Base-by-base conservation (phyloP, 2,797 vertebrate genomes). In the Zenarchopterus dispar region DNA sequence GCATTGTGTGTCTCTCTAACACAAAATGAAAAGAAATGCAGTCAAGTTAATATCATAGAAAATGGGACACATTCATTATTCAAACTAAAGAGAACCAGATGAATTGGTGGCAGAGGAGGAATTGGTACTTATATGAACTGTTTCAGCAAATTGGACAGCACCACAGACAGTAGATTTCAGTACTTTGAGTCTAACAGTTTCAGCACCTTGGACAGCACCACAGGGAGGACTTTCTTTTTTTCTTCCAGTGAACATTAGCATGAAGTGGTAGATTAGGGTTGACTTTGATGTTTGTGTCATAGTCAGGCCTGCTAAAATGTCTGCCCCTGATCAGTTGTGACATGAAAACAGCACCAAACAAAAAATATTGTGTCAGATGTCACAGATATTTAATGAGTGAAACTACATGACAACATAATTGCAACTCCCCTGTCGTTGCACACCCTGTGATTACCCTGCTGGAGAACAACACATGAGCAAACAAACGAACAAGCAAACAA, bases 161-260 rank as follows among this genome's bases (percentile, higher is more conserved):
- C 26, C 68, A 33, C 49, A 39, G 22, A 28, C 3, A 3, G 11
- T 39, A 5, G 3, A 39, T 39, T 39, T 47, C n/a, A 17, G 43
- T 17, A 45, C 18, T 17, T 45, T 42, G 1, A 19, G 3, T 18
- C 17, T 45, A 19, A 2, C 31, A 17, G 33, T 67, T 91, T 92
- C 92, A 92, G 92, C 46, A 93, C 91, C 91, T 84, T 4, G 90
- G 90, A 93, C 82, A 94, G 91, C 67, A 31, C 26, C 68, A 33
- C 51, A 39, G 22, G 28, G 28, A 28, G 28, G 28, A 28, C 28
- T 5, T 39, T 39, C 11, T 15, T 39, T 39, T 41, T 15, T 11
- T 33, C 8, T 21, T 41, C 0, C 54, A 43, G 6, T n/a, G 19
- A 24, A 23, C 24, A 39, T 57, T 23, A 0, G 0, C 6, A 39